Percentiles rank a stretch among this genome's conserved stretches.
These are phyloP conservation scores for Periophthalmus modestus DNA, from an alignment of 2,113 vertebrate genomes.

Conservation along the genomic window DNA sequence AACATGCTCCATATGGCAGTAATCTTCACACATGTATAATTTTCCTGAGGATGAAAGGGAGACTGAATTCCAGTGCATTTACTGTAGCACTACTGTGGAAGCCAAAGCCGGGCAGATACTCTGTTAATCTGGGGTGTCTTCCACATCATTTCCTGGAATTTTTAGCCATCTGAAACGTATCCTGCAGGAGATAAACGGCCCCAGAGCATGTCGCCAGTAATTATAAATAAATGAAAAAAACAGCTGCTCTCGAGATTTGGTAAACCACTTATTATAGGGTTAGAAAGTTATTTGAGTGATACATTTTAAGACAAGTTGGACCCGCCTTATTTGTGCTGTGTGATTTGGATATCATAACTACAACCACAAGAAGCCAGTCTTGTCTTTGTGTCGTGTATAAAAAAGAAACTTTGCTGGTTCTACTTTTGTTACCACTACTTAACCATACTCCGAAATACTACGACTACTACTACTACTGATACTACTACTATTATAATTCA, in stretches of 20 bases:
- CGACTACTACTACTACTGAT: not conserved
- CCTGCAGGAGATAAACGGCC: slow-evolving; percentile 38
- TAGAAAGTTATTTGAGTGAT: slow-evolving; percentile 26
- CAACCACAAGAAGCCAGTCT: not conserved
- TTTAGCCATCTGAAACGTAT: slow-evolving; percentile 18
- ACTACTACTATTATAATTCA: no score
- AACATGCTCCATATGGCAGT: slow-evolving; percentile 46
- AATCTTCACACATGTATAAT: slow-evolving; percentile 49
- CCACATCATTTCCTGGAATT: slow-evolving; percentile 48
- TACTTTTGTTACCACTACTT: not conserved
- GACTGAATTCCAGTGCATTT: slow-evolving; percentile 53
- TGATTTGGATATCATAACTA: not conserved
- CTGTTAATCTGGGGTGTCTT: slow-evolving; percentile 39
- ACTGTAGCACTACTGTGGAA: slow-evolving; percentile 22
- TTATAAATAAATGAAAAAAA: slow-evolving; percentile 37
- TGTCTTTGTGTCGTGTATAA: not conserved
- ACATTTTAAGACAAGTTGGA: slow-evolving; percentile 30
- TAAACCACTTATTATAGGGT: slow-evolving; percentile 50
- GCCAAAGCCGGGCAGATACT: slow-evolving; percentile 34
- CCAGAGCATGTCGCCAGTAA: slow-evolving; percentile 31
- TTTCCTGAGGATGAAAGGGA: slow-evolving; percentile 56
- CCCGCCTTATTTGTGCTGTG: slow-evolving; percentile 7
- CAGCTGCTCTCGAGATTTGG: slow-evolving; percentile 37
- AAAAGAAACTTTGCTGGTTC: not conserved
- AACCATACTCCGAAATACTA: not conserved